These are phyloP conservation scores for Silurus glanis DNA, from an alignment of 2,113 vertebrate species.

Conservation along the genomic window DNA sequence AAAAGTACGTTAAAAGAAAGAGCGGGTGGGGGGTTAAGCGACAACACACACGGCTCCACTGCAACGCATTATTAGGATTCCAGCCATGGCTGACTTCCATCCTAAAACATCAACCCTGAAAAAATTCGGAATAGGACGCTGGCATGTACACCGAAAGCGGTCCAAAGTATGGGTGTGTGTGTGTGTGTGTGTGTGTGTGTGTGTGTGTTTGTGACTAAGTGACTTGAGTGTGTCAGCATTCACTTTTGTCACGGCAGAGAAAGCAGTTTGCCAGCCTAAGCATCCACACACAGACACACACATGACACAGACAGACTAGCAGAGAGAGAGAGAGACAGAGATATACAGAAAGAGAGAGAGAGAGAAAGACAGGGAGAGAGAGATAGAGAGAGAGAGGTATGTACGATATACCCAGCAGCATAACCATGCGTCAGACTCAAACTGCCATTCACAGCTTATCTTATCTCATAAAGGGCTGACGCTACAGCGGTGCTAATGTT, in stretches of 20 bases:
- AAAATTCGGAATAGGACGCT: conserved; percentile 67
- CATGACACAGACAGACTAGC: not conserved
- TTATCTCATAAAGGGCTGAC: conserved; percentile 56
- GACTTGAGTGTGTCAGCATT: conserved; percentile 1
- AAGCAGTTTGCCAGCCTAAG: not conserved
- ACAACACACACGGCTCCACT: conserved; percentile 9
- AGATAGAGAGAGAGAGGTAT: conserved; percentile 30
- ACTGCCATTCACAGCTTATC: conserved; percentile 36
- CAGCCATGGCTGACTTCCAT: conserved; percentile 60
- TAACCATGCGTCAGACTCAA: conserved; percentile 43
- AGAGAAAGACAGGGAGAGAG: not conserved
- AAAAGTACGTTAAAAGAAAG: conserved; percentile 13
- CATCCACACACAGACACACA: not conserved
- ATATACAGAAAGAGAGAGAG: not conserved
- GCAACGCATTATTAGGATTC: conserved; percentile 65
- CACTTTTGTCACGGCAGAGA: conserved; percentile 1
- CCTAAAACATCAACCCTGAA: conserved; percentile 70
- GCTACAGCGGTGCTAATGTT: conserved; percentile 49
- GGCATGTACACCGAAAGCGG: conserved; percentile 47
- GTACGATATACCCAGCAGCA: conserved; percentile 54
- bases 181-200: conserved; percentile 40
- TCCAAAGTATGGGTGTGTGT: conserved; percentile 56
- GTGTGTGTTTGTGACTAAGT: not conserved
- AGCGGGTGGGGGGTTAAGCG: not conserved
- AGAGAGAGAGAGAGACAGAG: not conserved